A percentile compares a stretch with the other conserved stretches of the same genome.
phyloP scores from a whole-genome alignment of 2,113 vertebrate genomes.

The Onychorhynchus coronatus region DNA sequence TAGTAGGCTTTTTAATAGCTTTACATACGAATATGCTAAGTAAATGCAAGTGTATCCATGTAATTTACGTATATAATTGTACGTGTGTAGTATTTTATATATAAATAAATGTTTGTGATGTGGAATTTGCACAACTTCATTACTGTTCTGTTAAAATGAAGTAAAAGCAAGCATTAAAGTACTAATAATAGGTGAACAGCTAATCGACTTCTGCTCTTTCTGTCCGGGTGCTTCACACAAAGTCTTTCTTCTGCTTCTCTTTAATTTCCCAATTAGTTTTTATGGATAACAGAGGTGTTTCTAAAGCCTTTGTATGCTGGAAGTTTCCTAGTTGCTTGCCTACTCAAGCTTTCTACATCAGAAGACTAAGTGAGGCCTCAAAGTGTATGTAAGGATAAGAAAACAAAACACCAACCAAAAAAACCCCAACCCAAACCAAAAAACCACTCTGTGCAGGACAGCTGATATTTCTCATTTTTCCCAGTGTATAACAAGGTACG shows the following conservation, averaged over 20 bases:
- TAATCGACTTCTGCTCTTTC: conserved; percentile 1
- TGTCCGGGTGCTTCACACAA: not conserved
- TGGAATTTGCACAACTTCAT: conserved; percentile 39
- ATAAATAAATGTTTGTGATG: conserved; percentile 19
- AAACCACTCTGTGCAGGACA: not conserved
- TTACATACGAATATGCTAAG: conserved; percentile 25
- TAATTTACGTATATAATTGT: conserved; percentile 57
- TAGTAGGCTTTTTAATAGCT: conserved; percentile 65
- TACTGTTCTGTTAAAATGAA: not conserved
- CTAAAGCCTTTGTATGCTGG: not conserved
- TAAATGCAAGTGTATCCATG: conserved; percentile 35
- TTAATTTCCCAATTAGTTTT: conserved; percentile 46
- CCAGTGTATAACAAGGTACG: not conserved
- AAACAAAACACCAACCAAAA: not conserved
- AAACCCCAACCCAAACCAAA: not conserved
- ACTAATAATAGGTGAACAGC: conserved; percentile 46
- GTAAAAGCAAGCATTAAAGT: conserved; percentile 48
- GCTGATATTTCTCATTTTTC: not conserved
- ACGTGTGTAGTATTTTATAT: not conserved
- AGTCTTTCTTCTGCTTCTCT: conserved; percentile 45
- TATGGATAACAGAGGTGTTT: conserved; percentile 49
- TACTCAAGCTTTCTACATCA: not conserved
- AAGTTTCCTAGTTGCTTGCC: not conserved
- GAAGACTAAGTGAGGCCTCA: not conserved
- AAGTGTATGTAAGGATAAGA: not conserved